Evolutionary conservation across 1,140 invertebrate genomes (phyloP).

Genomic region (Nebria ingens): DNA sequence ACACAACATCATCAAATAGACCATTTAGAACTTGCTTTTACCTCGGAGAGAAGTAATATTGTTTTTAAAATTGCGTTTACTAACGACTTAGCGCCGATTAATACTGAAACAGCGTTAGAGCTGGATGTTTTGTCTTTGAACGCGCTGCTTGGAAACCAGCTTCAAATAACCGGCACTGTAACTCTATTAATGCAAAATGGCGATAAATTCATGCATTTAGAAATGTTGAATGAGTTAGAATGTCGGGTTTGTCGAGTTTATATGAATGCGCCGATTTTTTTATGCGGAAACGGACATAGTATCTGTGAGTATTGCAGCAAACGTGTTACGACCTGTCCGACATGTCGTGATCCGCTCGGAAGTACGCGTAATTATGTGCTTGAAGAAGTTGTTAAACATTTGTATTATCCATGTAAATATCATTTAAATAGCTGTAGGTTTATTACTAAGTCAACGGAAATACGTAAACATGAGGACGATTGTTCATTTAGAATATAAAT

Average conservation of each 20-base stretch:
- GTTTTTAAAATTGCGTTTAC: background rate
- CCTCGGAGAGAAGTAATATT: too few relatives aligned
- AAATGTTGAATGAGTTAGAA: background rate
- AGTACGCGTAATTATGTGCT: background rate
- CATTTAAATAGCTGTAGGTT: background rate
- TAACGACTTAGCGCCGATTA: background rate
- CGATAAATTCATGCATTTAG: background rate
- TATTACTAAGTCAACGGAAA: background rate
- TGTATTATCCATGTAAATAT: conserved; percentile 2
- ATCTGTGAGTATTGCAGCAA: background rate
- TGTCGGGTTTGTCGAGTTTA: background rate
- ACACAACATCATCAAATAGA: background rate
- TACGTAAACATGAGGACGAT: background rate
- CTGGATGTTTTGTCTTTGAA: background rate
- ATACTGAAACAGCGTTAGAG: background rate
- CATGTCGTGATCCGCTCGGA: background rate
- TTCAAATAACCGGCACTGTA: too few relatives aligned
- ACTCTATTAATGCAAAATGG: background rate
- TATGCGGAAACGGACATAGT: background rate
- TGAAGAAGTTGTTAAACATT: background rate
- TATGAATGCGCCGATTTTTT: background rate
- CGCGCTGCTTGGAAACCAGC: too few relatives aligned
- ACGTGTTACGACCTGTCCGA: background rate
- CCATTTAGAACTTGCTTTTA: background rate
- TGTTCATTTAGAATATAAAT: too few relatives aligned